Conservation (phyloP, 2,888 invertebrate species). For the Drosophila hamatofila region DNA sequence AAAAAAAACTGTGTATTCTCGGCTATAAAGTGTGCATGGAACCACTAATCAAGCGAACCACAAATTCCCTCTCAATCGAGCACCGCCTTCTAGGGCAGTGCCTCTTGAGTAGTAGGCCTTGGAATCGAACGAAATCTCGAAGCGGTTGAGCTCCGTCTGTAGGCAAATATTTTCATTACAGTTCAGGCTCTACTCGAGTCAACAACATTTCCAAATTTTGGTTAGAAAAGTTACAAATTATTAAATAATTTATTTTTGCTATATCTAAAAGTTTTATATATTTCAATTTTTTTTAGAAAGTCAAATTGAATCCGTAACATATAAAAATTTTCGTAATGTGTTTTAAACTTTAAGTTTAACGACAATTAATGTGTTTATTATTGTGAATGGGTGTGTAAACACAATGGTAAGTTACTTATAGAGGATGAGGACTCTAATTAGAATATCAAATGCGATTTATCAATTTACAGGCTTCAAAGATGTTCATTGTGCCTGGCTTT, state of each 20-base stretch:
- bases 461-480: not conserved
- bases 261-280: not conserved
- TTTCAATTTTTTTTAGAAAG: no score
- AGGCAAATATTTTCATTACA: not conserved
- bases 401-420: not conserved
- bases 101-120: not conserved
- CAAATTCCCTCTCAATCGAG: not conserved
- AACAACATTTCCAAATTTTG: not conserved
- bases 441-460: not conserved
- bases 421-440: not conserved
- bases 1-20: no score
- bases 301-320: no score
- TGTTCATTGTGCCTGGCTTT: not conserved
- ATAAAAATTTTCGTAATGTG: no score
- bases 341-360: not conserved
- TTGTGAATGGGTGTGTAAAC: slow-evolving; percentile 15
- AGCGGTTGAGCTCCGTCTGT: not conserved
- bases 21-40: not conserved
- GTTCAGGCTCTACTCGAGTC: not conserved
- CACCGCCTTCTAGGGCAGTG: not conserved
- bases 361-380: not conserved
- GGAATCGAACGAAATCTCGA: not conserved
- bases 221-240: not conserved
- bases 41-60: not conserved
- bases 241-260: not conserved